A percentile compares a stretch with the other conserved stretches of the same genome.
These are phyloP conservation scores for Antechinus flavipes DNA, from an alignment of 2,113 vertebrate genomes.

Conservation along the genomic window DNA sequence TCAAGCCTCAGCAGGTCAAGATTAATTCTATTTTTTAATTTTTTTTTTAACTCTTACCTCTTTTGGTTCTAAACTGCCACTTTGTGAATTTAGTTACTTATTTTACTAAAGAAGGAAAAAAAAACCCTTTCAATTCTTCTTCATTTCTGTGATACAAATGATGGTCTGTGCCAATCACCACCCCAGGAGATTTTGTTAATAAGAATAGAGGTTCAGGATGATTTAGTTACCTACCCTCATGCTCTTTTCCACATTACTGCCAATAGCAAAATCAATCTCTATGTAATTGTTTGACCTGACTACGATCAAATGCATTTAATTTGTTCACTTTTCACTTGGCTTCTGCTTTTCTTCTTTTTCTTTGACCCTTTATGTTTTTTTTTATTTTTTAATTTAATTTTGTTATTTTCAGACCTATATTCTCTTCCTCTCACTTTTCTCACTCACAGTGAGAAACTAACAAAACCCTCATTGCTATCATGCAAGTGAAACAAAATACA, in stretches of 20 bases:
- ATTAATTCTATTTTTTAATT: background rate
- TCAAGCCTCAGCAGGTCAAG: background rate
- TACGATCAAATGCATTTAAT: background rate
- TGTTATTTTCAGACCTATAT: background rate
- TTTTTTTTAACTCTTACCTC: background rate
- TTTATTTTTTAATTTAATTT: slow-evolving; percentile 16
- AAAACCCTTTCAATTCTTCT: background rate
- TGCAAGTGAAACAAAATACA: background rate
- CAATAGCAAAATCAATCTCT: background rate
- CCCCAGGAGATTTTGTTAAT: background rate
- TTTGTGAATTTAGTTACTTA: background rate
- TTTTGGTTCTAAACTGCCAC: background rate
- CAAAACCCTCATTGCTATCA: background rate
- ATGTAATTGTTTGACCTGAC: background rate
- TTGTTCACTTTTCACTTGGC: background rate
- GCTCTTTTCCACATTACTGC: background rate
- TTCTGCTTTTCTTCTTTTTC: background rate
- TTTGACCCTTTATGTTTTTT: slow-evolving; percentile 5
- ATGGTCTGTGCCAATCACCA: background rate
- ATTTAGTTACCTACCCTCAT: background rate
- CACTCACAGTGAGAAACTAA: background rate
- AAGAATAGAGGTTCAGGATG: background rate
- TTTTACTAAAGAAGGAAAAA: background rate
- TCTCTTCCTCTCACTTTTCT: background rate
- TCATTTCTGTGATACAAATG: background rate